phyloP scores from a whole-genome alignment of 1,140 invertebrate species.

The Leptestheria dahalacensis region DNA sequence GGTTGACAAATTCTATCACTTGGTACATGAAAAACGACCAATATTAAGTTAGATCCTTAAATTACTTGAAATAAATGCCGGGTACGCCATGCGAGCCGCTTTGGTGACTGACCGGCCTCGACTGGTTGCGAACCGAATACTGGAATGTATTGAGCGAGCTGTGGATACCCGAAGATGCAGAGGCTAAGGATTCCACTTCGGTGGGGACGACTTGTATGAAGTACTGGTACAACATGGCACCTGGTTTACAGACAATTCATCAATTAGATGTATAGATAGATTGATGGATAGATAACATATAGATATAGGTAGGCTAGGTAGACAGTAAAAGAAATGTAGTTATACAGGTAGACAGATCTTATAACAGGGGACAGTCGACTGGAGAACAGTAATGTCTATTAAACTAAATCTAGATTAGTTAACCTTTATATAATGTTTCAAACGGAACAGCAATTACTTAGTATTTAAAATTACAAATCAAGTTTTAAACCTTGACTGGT shows the following conservation, averaged over 20 bases:
- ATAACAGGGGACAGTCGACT: too few species aligned
- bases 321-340: too few species aligned
- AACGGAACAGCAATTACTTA: background rate
- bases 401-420: too few species aligned
- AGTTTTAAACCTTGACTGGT: conserved; percentile 38
- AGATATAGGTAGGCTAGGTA: too few species aligned
- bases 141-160: conserved; percentile 60
- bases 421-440: conserved; percentile 4
- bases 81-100: conserved; percentile 79
- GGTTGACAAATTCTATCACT: background rate
- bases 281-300: too few species aligned
- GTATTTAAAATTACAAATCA: background rate
- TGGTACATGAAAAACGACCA: background rate
- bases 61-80: conserved; percentile 87
- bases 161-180: conserved; percentile 31
- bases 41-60: background rate
- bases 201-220: conserved; percentile 92
- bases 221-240: conserved; percentile 66
- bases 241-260: too few species aligned
- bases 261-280: too few species aligned
- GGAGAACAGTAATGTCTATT: too few species aligned
- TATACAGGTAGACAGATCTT: too few species aligned
- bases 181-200: conserved; percentile 51
- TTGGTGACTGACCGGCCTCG: conserved; percentile 50
- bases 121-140: conserved; percentile 80